A percentile compares a stretch with the other conserved stretches of the same genome.
These are phyloP conservation scores for Scolopax bukidnonensis DNA, from an alignment of 2,797 vertebrate species.

Conservation along the genomic window DNA sequence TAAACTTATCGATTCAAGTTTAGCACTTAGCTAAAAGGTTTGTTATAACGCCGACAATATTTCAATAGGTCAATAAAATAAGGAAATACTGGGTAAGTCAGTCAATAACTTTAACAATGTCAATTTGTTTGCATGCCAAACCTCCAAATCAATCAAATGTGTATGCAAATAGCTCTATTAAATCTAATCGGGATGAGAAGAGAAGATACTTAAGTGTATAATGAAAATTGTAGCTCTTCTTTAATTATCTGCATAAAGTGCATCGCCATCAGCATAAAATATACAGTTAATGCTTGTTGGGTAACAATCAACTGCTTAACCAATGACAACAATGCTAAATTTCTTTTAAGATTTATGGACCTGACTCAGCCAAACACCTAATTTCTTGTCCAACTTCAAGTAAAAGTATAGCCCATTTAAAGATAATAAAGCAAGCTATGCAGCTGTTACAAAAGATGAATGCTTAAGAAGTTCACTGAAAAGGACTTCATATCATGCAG, in stretches of 20 bases:
- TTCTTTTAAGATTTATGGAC: conserved; percentile 1
- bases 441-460: not conserved
- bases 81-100: conserved; percentile 22
- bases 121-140: conserved; percentile 68
- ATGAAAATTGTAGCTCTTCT: conserved; percentile 73
- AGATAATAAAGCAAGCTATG: not conserved
- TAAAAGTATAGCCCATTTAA: not conserved
- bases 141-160: conserved; percentile 64
- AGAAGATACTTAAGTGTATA: conserved; percentile 56
- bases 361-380: not conserved
- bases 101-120: conserved; percentile 65
- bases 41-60: conserved; percentile 30
- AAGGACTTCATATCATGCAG: not conserved
- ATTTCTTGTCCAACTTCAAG: not conserved
- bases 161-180: conserved; percentile 71
- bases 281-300: conserved; percentile 12
- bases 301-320: conserved; percentile 60
- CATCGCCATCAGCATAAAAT: conserved; percentile 58
- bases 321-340: not conserved
- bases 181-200: conserved; percentile 63
- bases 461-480: not conserved
- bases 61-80: conserved; percentile 65
- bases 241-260: conserved; percentile 76
- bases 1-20: conserved; percentile 41
- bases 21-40: conserved; percentile 36